These are phyloP conservation scores for Phyllopteryx taeniolatus DNA, from an alignment of 2,113 vertebrate species.

Conservation along the genomic window DNA sequence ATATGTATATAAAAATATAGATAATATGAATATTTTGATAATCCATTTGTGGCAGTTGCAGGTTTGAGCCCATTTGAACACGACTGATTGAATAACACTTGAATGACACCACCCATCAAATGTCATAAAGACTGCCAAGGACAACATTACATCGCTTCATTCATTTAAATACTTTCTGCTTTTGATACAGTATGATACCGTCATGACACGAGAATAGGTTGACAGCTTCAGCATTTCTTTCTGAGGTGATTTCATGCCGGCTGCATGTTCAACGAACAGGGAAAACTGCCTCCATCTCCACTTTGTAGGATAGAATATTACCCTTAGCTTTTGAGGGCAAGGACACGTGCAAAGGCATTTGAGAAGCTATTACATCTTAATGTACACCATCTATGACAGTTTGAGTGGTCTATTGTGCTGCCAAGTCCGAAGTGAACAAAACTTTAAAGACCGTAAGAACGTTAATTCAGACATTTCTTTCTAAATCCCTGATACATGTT, in stretches of 20 bases:
- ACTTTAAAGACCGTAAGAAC: no score
- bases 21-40: neutral
- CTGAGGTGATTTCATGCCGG: conserved; percentile 61
- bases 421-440: neutral
- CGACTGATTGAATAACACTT: neutral
- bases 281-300: conserved; percentile 45
- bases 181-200: conserved; percentile 1
- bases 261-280: conserved; percentile 63
- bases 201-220: conserved; percentile 12
- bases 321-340: conserved; percentile 57
- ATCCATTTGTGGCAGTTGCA: neutral
- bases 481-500: no score
- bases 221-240: conserved; percentile 43
- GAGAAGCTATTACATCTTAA: conserved; percentile 41
- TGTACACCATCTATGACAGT: conserved; percentile 1
- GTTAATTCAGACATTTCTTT: no score
- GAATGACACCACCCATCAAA: neutral
- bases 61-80: neutral
- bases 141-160: neutral
- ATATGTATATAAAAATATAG: no score
- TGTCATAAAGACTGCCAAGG: neutral
- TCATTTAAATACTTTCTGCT: conserved; percentile 6
- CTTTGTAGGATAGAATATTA: conserved; percentile 57
- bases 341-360: conserved; percentile 59
- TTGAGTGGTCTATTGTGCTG: neutral